These are phyloP conservation scores for Megalopta genalis DNA, from an alignment of 1,140 invertebrate genomes.

Conservation along the genomic window DNA sequence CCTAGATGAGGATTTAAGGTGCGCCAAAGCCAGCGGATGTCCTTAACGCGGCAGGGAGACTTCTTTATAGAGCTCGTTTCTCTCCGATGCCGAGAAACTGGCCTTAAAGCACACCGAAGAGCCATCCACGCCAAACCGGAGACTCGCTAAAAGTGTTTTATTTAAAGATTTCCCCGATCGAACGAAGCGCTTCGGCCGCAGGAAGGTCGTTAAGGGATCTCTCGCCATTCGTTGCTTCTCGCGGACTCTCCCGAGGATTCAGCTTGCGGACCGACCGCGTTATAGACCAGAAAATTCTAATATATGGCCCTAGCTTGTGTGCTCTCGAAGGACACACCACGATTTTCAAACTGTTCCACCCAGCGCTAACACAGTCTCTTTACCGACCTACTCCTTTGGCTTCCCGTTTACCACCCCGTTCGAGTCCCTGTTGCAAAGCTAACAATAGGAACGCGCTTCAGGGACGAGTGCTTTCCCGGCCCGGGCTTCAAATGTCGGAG, in stretches of 20 bases:
- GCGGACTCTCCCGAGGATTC: constrained; percentile 13
- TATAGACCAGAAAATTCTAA: constrained; percentile 39
- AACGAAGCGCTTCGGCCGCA: constrained; percentile 16
- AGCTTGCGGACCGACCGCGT: constrained; percentile 10
- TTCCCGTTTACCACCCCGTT: background rate
- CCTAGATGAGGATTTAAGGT: constrained; percentile 22
- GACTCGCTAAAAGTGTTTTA: constrained; percentile 53
- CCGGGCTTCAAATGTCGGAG: too few relatives aligned
- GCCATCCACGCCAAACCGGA: constrained; percentile 48
- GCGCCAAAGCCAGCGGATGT: too few relatives aligned
- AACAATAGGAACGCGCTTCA: too few relatives aligned
- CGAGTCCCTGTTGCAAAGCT: too few relatives aligned
- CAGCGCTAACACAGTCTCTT: background rate
- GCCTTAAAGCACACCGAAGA: constrained; percentile 39
- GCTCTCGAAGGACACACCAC: background rate
- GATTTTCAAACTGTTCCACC: constrained; percentile 10
- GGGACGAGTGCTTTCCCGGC: too few relatives aligned
- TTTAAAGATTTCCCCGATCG: constrained; percentile 47
- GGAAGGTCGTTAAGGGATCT: constrained; percentile 56
- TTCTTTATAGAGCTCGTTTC: constrained; percentile 43
- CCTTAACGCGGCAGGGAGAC: background rate
- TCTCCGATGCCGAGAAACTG: constrained; percentile 27
- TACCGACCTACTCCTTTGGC: background rate
- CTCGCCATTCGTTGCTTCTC: constrained; percentile 31
- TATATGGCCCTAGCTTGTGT: constrained; percentile 8